These are phyloP conservation scores for Lamellibrachia columna DNA, from an alignment of 2,888 invertebrate genomes.

Conservation along the genomic window DNA sequence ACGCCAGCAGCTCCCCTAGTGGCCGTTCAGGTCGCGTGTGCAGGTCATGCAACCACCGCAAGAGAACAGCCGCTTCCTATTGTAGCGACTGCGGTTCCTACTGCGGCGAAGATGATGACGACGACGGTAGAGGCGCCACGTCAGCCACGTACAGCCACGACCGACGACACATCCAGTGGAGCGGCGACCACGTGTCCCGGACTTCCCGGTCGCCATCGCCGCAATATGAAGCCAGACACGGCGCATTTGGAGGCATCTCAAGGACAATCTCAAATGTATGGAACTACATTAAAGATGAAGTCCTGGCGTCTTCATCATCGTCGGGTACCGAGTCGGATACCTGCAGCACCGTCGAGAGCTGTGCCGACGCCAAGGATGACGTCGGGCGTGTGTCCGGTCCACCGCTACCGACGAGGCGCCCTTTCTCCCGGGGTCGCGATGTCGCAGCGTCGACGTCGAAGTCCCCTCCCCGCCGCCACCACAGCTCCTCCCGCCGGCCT, in stretches of 20 bases:
- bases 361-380: not conserved
- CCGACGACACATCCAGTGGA: not conserved
- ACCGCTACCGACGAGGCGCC: not conserved
- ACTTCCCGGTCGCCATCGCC: too few relatives aligned
- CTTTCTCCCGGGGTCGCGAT: not conserved
- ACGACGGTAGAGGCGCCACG: not conserved
- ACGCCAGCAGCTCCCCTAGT: not conserved
- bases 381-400: not conserved
- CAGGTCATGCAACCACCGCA: slow-evolving; percentile 2
- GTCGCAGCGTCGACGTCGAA: not conserved
- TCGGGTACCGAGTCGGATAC: not conserved
- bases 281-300: not conserved
- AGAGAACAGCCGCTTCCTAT: not conserved
- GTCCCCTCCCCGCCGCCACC: not conserved
- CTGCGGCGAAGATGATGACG: not conserved
- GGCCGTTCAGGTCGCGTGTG: not conserved
- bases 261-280: not conserved
- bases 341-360: not conserved
- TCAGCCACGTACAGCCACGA: not conserved
- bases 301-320: not conserved
- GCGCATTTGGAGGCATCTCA: not conserved
- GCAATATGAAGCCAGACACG: not conserved
- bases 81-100: not conserved
- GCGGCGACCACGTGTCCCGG: not conserved
- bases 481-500: not conserved